Conservation (phyloP, 2,797 vertebrate species). For the Acanthis flammea region DNA sequence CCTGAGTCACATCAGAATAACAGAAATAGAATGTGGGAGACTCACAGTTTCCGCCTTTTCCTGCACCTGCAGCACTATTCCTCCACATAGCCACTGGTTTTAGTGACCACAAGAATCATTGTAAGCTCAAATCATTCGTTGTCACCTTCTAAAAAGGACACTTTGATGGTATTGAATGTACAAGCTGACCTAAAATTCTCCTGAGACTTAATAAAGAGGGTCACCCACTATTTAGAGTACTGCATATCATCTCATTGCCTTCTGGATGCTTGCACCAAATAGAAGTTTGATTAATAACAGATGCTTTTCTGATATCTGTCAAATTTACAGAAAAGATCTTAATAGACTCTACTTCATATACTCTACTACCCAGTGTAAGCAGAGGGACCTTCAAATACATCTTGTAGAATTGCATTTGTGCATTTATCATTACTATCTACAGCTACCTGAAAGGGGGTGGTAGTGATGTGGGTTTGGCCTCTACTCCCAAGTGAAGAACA, state of each 20-base stretch:
- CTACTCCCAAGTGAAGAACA: neutral
- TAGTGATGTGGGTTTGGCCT: neutral
- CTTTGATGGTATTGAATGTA: neutral
- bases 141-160: neutral
- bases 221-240: neutral
- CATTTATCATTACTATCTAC: fast-evolving
- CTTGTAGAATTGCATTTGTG: neutral
- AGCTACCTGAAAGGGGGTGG: neutral
- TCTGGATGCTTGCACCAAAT: neutral
- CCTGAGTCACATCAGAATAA: neutral
- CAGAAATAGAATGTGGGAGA: neutral
- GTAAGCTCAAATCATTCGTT: fast-evolving
- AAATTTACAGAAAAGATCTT: neutral
- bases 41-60: neutral
- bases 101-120: neutral
- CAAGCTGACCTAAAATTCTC: neutral
- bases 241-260: neutral
- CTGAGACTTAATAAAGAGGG: neutral
- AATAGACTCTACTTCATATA: neutral
- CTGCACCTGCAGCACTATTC: neutral
- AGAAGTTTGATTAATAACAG: neutral
- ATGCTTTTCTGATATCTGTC: neutral
- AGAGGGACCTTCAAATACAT: neutral
- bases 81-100: neutral
- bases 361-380: neutral